A percentile compares a stretch with the other conserved stretches of the same genome.
phyloP scores from a whole-genome alignment of 2,113 vertebrate species.

The Orcinus orca region DNA sequence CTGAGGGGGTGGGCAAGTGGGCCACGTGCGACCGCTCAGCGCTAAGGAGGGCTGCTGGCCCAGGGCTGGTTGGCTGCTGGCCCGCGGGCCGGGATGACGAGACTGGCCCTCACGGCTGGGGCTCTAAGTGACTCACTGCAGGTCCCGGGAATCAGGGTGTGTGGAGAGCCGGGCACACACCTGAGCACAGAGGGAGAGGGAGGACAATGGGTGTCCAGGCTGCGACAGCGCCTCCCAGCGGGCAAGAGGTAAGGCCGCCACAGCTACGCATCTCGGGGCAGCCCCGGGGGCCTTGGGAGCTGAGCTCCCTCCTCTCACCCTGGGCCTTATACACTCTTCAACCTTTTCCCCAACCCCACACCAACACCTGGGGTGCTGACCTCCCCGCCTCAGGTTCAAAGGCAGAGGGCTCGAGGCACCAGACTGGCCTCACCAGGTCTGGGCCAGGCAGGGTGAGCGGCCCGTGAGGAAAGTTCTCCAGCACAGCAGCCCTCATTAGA shows the following conservation, averaged over 20 bases:
- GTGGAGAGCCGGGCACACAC: neutral
- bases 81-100: neutral
- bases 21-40: neutral
- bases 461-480: neutral
- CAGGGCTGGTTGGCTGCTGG: neutral
- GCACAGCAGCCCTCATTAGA: slow-evolving; percentile 73
- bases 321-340: neutral
- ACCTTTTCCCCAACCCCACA: neutral
- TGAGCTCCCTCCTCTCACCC: neutral
- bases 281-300: accelerated
- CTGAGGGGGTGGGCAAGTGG: neutral
- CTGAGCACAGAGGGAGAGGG: neutral
- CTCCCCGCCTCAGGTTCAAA: neutral
- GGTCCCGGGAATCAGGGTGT: neutral
- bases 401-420: neutral
- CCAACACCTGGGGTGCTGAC: neutral
- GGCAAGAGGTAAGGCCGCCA: neutral
- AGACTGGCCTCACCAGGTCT: neutral
- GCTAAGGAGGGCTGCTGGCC: too few species aligned
- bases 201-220: neutral
- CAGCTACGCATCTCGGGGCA: neutral
- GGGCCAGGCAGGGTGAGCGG: neutral
- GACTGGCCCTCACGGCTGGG: neutral
- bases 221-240: neutral
- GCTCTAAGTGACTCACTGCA: neutral